These are phyloP conservation scores for Xyliphius kryptos DNA, from an alignment of 2,113 vertebrate species.

Conservation along the genomic window DNA sequence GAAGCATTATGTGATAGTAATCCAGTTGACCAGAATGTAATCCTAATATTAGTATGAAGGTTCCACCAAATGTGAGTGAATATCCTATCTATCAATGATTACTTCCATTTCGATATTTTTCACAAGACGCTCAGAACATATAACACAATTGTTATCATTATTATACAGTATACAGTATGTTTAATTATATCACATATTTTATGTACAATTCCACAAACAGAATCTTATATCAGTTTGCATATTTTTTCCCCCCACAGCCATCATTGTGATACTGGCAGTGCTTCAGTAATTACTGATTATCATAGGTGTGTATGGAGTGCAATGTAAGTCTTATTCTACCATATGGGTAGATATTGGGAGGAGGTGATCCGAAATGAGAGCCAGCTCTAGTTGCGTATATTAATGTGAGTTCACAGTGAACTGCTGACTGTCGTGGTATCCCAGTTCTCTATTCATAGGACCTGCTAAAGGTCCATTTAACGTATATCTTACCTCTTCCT, in stretches of 20 bases:
- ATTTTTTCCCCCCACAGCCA: too few species aligned
- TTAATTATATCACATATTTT: not conserved
- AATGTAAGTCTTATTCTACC: too few species aligned
- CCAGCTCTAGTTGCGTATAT: constrained; percentile 42
- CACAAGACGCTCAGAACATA: not conserved
- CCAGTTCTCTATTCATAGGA: constrained; percentile 61
- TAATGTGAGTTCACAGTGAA: constrained; percentile 45
- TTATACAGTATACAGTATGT: not conserved
- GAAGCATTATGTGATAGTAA: constrained; percentile 27
- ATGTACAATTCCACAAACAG: not conserved
- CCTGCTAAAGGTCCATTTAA: constrained; percentile 10
- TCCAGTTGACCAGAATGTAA: constrained; percentile 26
- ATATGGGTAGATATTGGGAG: constrained; percentile 28
- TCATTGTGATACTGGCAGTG: too few species aligned
- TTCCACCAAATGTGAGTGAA: constrained; percentile 26
- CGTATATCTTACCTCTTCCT: constrained; percentile 70
- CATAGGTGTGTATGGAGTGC: too few species aligned
- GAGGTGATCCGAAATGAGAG: constrained; percentile 54
- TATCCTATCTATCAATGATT: constrained; percentile 38
- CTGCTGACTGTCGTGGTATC: constrained; percentile 60
- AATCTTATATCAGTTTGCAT: too few species aligned
- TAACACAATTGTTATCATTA: not conserved
- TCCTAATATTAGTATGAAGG: constrained; percentile 40
- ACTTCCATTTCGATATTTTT: constrained; percentile 39
- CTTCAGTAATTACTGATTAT: too few species aligned